Evolutionary conservation across 2,888 invertebrate genomes (phyloP).

Genomic region (Drosophila nr. medialis): DNA sequence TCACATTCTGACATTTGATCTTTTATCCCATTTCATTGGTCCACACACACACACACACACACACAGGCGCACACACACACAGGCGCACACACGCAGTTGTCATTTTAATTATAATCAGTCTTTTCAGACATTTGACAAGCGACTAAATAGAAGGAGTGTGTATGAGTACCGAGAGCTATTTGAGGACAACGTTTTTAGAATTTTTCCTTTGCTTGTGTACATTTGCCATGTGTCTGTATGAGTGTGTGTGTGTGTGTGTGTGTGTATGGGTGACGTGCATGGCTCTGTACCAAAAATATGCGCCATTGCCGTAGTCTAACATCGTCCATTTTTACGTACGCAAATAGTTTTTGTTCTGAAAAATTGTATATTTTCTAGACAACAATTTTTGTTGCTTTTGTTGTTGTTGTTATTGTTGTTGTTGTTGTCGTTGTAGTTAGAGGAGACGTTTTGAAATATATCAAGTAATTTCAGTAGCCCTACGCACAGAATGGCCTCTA

Average conservation of each 20-base stretch:
- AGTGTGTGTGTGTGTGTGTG: conserved; percentile 9
- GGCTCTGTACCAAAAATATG: conserved; percentile 69
- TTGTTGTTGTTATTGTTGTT: conserved; percentile 35
- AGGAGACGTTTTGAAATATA: conserved; percentile 65
- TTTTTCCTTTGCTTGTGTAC: conserved; percentile 47
- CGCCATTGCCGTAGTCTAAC: conserved; percentile 66
- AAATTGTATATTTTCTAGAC: conserved; percentile 66
- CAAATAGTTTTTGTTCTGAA: conserved; percentile 71
- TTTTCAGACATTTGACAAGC: conserved; percentile 57
- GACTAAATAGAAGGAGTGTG: conserved; percentile 61
- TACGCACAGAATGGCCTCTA: conserved; percentile 55
- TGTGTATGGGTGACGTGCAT: conserved; percentile 39
- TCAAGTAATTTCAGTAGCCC: conserved; percentile 65
- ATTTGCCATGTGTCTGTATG: conserved; percentile 1
- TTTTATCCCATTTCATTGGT: conserved; percentile 18
- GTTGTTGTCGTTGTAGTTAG: conserved; percentile 49
- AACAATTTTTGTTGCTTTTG: conserved; percentile 28
- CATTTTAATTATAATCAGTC: conserved; percentile 59
- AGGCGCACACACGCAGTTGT: conserved; percentile 7
- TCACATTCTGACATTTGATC: conserved; percentile 37
- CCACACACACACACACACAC: background rate
- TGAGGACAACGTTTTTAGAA: conserved; percentile 66
- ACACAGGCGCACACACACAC: background rate
- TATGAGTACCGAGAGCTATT: conserved; percentile 50
- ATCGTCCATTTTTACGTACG: conserved; percentile 68